These are phyloP conservation scores for Eucidaris tribuloides DNA, from an alignment of 35 echinoderm and acorn worm genomes.

Conservation along the genomic window DNA sequence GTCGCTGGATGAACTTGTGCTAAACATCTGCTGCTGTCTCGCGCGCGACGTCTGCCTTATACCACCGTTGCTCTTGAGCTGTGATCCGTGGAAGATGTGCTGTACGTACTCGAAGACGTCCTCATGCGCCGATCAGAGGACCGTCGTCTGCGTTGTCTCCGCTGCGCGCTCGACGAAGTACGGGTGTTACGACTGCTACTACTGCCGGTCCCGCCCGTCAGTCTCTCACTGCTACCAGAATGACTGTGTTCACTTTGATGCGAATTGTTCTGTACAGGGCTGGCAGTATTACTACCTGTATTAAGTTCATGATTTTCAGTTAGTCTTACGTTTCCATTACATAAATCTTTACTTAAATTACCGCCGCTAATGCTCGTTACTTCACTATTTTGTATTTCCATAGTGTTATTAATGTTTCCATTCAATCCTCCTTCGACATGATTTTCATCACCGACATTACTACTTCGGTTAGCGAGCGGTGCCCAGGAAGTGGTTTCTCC, in stretches of 20 bases:
- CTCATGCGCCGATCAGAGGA: conserved; percentile 18
- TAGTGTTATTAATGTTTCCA: neutral
- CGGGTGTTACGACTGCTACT: conserved; percentile 28
- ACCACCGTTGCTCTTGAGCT: conserved; percentile 27
- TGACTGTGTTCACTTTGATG: conserved; percentile 9
- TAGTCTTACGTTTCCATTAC: neutral
- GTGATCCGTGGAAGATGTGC: conserved; percentile 26
- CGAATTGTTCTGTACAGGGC: neutral
- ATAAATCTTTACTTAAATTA: neutral
- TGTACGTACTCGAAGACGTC: conserved; percentile 19
- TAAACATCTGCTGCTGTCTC: conserved; percentile 11
- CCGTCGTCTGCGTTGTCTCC: conserved; percentile 1
- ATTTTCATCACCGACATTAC: neutral
- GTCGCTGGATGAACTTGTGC: conserved; percentile 21
- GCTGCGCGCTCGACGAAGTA: neutral
- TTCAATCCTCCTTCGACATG: neutral
- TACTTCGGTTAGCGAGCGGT: neutral
- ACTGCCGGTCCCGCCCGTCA: conserved; percentile 1
- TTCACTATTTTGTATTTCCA: neutral
- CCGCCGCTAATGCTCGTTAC: neutral
- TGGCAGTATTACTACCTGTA: neutral
- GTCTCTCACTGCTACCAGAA: conserved; percentile 8
- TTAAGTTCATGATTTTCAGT: neutral
- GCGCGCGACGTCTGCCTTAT: conserved; percentile 2
- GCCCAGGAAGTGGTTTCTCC: conserved; percentile 1